These are phyloP conservation scores for Odontothrips loti DNA, from an alignment of 2,888 invertebrate species.

Conservation along the genomic window DNA sequence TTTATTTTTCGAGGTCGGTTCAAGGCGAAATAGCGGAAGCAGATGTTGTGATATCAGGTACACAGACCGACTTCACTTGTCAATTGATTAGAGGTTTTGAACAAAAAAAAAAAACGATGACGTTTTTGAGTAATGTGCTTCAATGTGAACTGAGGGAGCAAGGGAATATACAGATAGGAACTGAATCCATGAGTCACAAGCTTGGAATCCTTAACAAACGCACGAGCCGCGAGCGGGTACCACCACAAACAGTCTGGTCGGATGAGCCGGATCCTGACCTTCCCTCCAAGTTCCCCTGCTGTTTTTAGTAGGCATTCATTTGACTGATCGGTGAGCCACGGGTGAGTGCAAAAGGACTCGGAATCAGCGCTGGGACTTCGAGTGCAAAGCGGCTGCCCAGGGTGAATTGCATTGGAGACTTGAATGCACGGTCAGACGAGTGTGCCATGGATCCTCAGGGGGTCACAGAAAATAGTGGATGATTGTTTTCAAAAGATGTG, in stretches of 20 bases:
- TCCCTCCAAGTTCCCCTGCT: neutral
- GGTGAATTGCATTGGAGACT: neutral
- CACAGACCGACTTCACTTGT: neutral
- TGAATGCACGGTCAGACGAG: neutral
- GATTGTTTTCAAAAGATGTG: neutral
- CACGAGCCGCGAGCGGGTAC: neutral
- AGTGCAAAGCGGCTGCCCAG: neutral
- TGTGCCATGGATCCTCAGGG: too few relatives aligned
- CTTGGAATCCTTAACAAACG: neutral
- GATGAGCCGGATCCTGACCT: neutral
- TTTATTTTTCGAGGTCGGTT: neutral
- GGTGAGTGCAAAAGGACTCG: neutral
- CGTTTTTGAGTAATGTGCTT: neutral
- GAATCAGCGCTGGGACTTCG: neutral
- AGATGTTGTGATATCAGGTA: neutral
- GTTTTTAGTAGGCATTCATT: neutral
- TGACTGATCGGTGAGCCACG: neutral
- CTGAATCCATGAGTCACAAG: neutral
- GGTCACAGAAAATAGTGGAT: neutral
- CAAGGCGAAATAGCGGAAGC: slow-evolving; percentile 14
- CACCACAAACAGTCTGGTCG: neutral
- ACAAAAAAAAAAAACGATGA: neutral
- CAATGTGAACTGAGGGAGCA: neutral
- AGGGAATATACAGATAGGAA: neutral
- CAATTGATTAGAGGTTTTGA: neutral